Evolutionary conservation across 2,113 vertebrate genomes (phyloP).

Genomic region (Sterna hirundo): DNA sequence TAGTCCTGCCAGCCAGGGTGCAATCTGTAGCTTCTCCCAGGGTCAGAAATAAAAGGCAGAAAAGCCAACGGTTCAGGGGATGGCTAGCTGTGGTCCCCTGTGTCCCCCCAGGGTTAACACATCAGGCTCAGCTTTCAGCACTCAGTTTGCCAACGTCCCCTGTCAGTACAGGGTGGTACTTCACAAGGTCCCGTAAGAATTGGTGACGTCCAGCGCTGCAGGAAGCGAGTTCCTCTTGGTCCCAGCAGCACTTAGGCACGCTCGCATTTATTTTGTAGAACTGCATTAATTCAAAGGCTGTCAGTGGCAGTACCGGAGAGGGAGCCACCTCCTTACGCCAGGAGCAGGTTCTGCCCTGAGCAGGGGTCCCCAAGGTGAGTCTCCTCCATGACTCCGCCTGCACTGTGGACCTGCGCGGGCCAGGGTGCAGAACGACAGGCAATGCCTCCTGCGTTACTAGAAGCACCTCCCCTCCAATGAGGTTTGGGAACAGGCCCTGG

Average conservation of each 20-base stretch:
- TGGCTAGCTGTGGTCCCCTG: background rate
- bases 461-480: background rate
- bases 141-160: fast-evolving
- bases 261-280: background rate
- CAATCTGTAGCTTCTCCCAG: background rate
- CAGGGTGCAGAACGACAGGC: background rate
- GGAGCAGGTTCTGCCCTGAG: background rate
- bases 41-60: background rate
- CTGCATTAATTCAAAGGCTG: background rate
- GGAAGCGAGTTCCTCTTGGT: background rate
- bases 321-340: background rate
- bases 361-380: background rate
- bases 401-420: background rate
- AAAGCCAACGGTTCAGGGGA: too few species aligned
- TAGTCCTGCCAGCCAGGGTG: background rate
- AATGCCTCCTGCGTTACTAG: background rate
- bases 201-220: fast-evolving
- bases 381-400: background rate
- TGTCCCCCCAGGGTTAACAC: too few species aligned
- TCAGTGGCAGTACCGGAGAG: background rate
- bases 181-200: background rate
- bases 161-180: background rate
- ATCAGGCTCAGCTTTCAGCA: background rate
- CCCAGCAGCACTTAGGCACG: background rate
- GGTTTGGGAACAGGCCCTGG: background rate